These are phyloP conservation scores for Capra hircus DNA, from an alignment of 2,113 vertebrate genomes.

Conservation along the genomic window DNA sequence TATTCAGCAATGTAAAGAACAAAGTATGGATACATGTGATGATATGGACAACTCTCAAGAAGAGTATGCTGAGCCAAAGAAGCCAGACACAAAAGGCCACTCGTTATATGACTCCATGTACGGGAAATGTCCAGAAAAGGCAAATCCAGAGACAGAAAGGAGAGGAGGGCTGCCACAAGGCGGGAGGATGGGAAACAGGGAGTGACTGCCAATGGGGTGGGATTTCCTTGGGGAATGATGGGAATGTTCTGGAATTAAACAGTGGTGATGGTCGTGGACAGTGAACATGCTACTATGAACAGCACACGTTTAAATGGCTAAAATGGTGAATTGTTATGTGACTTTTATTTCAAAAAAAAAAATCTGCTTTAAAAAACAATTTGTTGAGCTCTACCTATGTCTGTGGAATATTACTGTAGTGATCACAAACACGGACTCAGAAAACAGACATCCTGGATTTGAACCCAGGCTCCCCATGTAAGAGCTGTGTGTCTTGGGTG, in stretches of 20 bases:
- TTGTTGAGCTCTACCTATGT: not conserved
- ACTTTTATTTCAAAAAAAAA: not conserved
- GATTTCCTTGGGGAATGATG: not conserved
- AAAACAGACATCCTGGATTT: not conserved
- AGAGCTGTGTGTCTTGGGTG: not conserved
- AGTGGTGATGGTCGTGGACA: not conserved
- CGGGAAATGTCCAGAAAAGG: not conserved
- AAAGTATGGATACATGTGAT: not conserved
- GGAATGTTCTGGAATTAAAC: not conserved
- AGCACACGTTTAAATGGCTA: not conserved
- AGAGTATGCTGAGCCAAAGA: not conserved
- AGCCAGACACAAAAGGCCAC: not conserved
- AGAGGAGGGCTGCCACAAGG: not conserved
- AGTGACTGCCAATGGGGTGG: not conserved
- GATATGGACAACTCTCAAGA: not conserved
- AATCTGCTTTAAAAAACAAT: not conserved
- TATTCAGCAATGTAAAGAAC: not conserved
- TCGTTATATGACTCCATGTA: not conserved
- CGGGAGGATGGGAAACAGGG: fast-evolving
- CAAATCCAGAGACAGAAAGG: not conserved
- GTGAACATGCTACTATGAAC: not conserved
- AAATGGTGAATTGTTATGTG: not conserved
- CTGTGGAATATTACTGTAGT: not conserved
- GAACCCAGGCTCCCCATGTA: not conserved
- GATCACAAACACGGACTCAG: not conserved